These are phyloP conservation scores for Xylophagus ater DNA, from an alignment of 2,888 invertebrate genomes.

Conservation along the genomic window DNA sequence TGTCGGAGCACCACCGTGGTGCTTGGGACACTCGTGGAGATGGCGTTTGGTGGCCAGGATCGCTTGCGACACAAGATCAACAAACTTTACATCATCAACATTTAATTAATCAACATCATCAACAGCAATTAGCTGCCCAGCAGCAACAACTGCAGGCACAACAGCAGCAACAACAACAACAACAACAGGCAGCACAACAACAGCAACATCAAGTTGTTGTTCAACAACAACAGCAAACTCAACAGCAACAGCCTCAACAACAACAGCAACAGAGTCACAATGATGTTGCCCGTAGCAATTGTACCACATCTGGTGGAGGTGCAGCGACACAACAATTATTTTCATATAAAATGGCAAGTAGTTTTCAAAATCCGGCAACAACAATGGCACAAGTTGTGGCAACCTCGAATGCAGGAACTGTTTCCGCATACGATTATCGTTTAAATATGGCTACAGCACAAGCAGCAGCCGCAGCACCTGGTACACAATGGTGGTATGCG, in stretches of 20 bases:
- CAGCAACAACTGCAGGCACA: slow-evolving; percentile 28
- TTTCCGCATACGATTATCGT: slow-evolving; percentile 64
- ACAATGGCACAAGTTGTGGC: slow-evolving; percentile 54
- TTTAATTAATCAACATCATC: slow-evolving; percentile 44
- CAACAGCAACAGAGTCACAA: slow-evolving; percentile 41
- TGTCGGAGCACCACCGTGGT: slow-evolving; percentile 56
- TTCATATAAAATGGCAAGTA: slow-evolving; percentile 77
- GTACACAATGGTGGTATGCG: slow-evolving; percentile 68
- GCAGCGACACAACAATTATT: slow-evolving; percentile 62
- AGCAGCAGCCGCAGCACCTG: slow-evolving; percentile 41
- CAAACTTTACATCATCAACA: slow-evolving; percentile 42
- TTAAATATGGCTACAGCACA: slow-evolving; percentile 46
- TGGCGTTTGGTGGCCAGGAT: slow-evolving; percentile 48
- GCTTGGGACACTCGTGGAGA: slow-evolving; percentile 53
- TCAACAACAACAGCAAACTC: slow-evolving; percentile 40
- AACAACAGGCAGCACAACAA: slow-evolving; percentile 33
- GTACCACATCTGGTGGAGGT: slow-evolving; percentile 47
- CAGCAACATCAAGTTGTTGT: slow-evolving; percentile 40
- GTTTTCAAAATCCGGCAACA: slow-evolving; percentile 62
- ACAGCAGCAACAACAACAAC: slow-evolving; percentile 22
- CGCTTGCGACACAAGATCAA: slow-evolving; percentile 42
- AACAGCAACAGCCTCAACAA: slow-evolving; percentile 39
- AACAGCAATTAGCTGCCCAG: slow-evolving; percentile 41
- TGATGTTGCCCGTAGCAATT: slow-evolving; percentile 45
- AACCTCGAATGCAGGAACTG: slow-evolving; percentile 47